phyloP scores from a whole-genome alignment of 2,113 vertebrate species.

The Sylvia atricapilla region DNA sequence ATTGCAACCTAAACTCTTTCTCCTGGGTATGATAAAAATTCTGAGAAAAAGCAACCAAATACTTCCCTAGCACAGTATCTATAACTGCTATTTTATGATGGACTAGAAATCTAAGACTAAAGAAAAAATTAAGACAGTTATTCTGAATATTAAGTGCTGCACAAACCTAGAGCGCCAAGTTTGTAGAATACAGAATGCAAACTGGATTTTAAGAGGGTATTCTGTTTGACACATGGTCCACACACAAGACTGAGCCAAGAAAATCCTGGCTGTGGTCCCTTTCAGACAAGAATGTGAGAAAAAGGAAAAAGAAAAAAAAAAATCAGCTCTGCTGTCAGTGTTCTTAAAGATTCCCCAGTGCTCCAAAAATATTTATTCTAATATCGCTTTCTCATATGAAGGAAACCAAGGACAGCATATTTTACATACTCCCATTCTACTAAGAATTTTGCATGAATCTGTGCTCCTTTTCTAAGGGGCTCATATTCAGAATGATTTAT shows the following conservation, averaged over 20 bases:
- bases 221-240: conserved; percentile 9
- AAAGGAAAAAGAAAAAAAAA: accelerated
- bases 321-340: neutral
- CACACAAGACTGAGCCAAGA: neutral
- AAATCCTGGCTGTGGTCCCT: neutral
- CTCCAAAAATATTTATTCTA: neutral
- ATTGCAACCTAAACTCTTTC: neutral
- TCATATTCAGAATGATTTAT: neutral
- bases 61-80: neutral
- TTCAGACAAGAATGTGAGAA: neutral
- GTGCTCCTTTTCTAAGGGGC: neutral
- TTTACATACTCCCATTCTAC: neutral
- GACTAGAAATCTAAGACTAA: neutral
- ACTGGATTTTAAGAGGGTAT: neutral
- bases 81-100: neutral
- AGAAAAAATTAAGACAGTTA: neutral
- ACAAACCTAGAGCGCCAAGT: neutral
- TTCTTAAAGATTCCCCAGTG: neutral
- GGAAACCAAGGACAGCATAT: neutral
- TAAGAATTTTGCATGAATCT: neutral
- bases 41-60: neutral
- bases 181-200: neutral
- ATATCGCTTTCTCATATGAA: neutral
- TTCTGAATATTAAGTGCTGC: neutral
- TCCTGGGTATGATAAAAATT: neutral